These are phyloP conservation scores for Sphaerodactylus townsendi DNA, from an alignment of 2,113 vertebrate genomes.

Conservation along the genomic window DNA sequence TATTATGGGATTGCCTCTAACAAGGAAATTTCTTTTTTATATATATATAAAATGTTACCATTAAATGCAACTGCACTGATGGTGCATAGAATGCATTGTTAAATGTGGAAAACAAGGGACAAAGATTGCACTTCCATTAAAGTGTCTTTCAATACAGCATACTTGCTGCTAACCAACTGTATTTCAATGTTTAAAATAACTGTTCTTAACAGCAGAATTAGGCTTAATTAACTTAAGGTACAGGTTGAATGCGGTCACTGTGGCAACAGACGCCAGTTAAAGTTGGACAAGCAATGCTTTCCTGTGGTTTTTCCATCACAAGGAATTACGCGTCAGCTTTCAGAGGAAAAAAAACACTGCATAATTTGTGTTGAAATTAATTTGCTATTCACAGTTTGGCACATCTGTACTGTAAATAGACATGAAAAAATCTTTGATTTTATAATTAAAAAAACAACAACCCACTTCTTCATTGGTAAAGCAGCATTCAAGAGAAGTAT, in stretches of 20 bases:
- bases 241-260: slow-evolving; percentile 81
- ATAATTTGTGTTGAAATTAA: slow-evolving; percentile 69
- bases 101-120: slow-evolving; percentile 78
- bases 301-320: slow-evolving; percentile 68
- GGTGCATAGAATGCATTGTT: slow-evolving; percentile 82
- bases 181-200: slow-evolving; percentile 81
- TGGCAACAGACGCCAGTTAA: slow-evolving; percentile 73
- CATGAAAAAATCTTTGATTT: slow-evolving; percentile 72
- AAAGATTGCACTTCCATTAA: slow-evolving; percentile 83
- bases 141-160: slow-evolving; percentile 82
- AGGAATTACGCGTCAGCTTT: slow-evolving; percentile 64
- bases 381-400: slow-evolving; percentile 87
- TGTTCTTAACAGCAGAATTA: slow-evolving; percentile 83
- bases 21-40: slow-evolving; percentile 72
- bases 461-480: slow-evolving; percentile 59
- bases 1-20: slow-evolving; percentile 72
- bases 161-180: slow-evolving; percentile 78
- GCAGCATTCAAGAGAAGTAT: slow-evolving; percentile 68
- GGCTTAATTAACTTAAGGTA: slow-evolving; percentile 80
- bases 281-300: slow-evolving; percentile 70
- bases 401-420: slow-evolving; percentile 80
- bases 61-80: slow-evolving; percentile 80
- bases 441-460: slow-evolving; percentile 64
- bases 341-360: slow-evolving; percentile 82
- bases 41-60: slow-evolving; percentile 78